Conservation (phyloP, 2,888 invertebrate genomes). For the Trichopria drosophilae region DNA sequence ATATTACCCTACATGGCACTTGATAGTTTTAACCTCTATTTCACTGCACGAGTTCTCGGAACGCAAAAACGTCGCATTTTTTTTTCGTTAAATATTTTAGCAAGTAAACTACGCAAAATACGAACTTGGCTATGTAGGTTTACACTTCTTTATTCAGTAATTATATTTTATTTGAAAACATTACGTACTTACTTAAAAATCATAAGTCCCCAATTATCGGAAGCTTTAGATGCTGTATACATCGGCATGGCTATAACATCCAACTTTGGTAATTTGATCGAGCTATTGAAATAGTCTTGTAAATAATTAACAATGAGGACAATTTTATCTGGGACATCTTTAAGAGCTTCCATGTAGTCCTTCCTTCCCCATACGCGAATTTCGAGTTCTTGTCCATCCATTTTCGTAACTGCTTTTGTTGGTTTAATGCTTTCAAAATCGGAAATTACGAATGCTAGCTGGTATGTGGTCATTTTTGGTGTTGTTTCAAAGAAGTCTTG, state of each 20-base stretch:
- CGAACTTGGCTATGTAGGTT: no score
- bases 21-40: no score
- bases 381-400: conserved; percentile 56
- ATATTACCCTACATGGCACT: no score
- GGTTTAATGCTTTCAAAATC: conserved; percentile 62
- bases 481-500: conserved; percentile 72
- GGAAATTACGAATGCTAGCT: conserved; percentile 73
- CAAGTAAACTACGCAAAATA: no score
- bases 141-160: no score
- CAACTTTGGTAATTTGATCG: conserved; percentile 69
- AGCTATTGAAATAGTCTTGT: conserved; percentile 67
- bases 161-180: not conserved
- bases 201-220: conserved; percentile 79
- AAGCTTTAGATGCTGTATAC: conserved; percentile 71
- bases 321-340: conserved; percentile 65
- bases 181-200: conserved; percentile 69
- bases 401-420: conserved; percentile 52
- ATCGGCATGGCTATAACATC: conserved; percentile 76
- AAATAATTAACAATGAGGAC: conserved; percentile 64
- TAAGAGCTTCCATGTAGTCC: conserved; percentile 65
- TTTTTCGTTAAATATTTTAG: no score
- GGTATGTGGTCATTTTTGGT: conserved; percentile 77
- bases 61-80: no score
- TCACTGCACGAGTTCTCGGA: no score
- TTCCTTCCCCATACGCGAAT: conserved; percentile 68